These are phyloP conservation scores for Metallyticus violacea DNA, from an alignment of 2,888 invertebrate genomes.

Conservation along the genomic window DNA sequence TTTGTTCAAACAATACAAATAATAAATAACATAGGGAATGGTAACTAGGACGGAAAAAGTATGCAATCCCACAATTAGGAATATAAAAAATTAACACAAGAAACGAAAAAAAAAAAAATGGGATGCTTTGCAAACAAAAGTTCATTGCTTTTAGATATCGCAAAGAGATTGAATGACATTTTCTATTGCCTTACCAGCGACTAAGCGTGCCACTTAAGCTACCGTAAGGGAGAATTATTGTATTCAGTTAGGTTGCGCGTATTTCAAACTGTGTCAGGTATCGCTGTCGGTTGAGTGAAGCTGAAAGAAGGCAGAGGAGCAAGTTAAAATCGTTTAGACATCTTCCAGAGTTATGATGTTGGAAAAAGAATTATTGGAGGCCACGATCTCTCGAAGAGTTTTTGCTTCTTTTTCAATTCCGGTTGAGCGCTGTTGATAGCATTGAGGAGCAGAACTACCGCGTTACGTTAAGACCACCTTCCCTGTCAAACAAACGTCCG, in stretches of 20 bases:
- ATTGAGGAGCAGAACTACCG: not conserved
- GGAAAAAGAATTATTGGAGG: not conserved
- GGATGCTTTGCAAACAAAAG: no score
- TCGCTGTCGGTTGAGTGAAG: not conserved
- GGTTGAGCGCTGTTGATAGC: not conserved
- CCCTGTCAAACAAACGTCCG: constrained; percentile 7
- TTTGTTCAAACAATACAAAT: no score
- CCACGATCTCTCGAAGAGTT: not conserved
- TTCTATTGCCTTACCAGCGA: not conserved
- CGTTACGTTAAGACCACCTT: not conserved
- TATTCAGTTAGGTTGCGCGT: not conserved
- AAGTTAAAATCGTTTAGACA: not conserved
- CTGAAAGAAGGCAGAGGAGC: not conserved
- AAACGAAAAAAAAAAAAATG: no score
- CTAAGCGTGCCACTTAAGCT: not conserved
- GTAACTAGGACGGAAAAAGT: no score
- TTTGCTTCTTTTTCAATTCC: not conserved
- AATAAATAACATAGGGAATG: no score
- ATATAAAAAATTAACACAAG: no score
- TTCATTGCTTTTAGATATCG: no score
- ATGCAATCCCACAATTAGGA: no score
- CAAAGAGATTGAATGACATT: not conserved
- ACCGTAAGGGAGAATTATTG: not conserved
- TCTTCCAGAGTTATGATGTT: not conserved
- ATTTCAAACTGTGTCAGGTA: not conserved